Evolutionary conservation across 2,888 invertebrate genomes (phyloP).

Genomic region (Ophion costatus): DNA sequence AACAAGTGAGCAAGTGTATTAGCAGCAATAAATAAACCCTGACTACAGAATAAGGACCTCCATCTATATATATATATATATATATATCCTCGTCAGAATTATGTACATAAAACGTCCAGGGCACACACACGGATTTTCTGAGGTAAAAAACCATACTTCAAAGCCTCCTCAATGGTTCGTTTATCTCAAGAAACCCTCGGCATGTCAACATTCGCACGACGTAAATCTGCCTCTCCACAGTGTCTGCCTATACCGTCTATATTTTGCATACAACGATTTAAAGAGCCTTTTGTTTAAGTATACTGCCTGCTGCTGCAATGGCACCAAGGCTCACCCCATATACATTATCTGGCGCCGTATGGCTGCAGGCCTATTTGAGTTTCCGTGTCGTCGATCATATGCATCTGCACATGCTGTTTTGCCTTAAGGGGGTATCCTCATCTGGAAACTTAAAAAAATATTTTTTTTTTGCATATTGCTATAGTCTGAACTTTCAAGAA

Average conservation of each 20-base stretch:
- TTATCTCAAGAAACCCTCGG: conserved; percentile 58
- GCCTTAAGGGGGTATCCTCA: too few species aligned
- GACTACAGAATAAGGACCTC: background rate
- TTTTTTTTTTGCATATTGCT: too few species aligned
- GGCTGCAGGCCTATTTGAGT: background rate
- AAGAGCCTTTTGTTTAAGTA: background rate
- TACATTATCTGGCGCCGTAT: background rate
- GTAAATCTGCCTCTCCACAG: conserved; percentile 24
- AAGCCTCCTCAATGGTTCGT: conserved; percentile 52
- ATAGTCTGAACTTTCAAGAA: too few species aligned
- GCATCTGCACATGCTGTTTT: too few species aligned
- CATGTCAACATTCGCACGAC: conserved; percentile 56
- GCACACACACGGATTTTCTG: background rate
- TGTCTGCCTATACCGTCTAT: conserved; percentile 31
- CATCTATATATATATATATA: background rate
- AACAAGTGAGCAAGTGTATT: background rate
- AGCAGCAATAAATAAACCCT: background rate
- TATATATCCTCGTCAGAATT: background rate
- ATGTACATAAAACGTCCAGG: too few species aligned
- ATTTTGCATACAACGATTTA: conserved; percentile 36
- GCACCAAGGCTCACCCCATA: background rate
- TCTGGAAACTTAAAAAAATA: too few species aligned
- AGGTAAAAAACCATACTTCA: background rate
- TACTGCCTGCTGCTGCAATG: background rate
- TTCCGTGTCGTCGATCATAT: background rate